phyloP scores from a whole-genome alignment of 2,888 invertebrate genomes.

The Spatulosminthurus flaviceps region DNA sequence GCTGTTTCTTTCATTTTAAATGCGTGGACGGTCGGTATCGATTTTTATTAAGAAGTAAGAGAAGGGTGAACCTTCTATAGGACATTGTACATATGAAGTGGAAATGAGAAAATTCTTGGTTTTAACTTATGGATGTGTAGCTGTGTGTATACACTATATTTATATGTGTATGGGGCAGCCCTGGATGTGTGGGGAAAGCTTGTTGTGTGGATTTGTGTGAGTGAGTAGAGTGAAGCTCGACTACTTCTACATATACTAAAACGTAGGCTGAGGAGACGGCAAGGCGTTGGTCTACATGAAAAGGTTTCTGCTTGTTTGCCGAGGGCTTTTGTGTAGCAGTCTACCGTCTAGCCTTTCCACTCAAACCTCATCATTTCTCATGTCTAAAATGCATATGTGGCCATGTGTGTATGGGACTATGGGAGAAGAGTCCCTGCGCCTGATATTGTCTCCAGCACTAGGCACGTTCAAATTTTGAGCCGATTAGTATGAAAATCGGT shows the following conservation, averaged over 20 bases:
- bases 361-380: neutral
- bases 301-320: neutral
- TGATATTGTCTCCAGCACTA: neutral
- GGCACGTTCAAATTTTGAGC: conserved; percentile 16
- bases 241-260: neutral
- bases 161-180: neutral
- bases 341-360: neutral
- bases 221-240: neutral
- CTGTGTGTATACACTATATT: neutral
- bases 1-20: conserved; percentile 12
- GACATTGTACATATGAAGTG: neutral
- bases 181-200: neutral
- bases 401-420: neutral
- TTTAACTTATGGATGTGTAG: neutral
- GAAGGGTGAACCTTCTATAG: neutral
- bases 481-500: conserved; percentile 6
- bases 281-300: conserved; percentile 22
- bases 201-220: neutral
- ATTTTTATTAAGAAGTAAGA: conserved; percentile 23
- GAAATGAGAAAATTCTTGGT: conserved; percentile 16
- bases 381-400: neutral
- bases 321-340: neutral
- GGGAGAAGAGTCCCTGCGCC: neutral
- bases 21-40: conserved; percentile 21
- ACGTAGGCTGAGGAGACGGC: neutral